Evolutionary conservation across 2,113 vertebrate genomes (phyloP), one percentile per base, ranked within the genome.

Genomic region (Corythoichthys haematopterus): DNA sequence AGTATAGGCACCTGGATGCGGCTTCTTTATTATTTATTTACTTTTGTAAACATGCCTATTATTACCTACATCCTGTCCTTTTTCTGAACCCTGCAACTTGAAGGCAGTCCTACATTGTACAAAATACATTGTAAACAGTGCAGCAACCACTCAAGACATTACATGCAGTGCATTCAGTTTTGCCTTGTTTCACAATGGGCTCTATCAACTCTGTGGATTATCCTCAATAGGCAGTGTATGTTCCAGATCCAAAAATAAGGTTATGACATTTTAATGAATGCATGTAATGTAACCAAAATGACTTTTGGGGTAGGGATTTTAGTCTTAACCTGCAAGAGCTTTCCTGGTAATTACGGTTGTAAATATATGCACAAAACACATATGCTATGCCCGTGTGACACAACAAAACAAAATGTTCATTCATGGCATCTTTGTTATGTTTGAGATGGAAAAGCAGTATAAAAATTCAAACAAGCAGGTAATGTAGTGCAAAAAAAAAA

Each of bases 1-100:
- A 45, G 38, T 37, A 35, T 20, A 52, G 20, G 43, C 35, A 57
- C 36, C 9, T 48, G 46, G n/a, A 57, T 68, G 45, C 28, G 72
- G 48, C 33, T 72, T 75, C 47, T 28, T 40, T 40, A 16, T 38
- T 62, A 46, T 20, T 62, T 28, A 5, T 60, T 38, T 60, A n/a
- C 16, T 55, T 20, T 40, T 60, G 15, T 43, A 37, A 37, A 37
- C 56, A 43, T 62, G 60, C 6, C 43, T 20, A 14, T 61, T 46
- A 61, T 61, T 61, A 15, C 36, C 56, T 11, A 13, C n/a, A n/a
- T 33, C 43, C 12, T 33, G 60, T 46, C 43, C 20, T 46, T 28
- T 62, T 33, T 47, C 43, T 46, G 60, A 11, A 45, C 40, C 40
- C 15, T 4, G 55, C 55, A 13, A 55, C 52, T 55, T 33, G 20